Evolutionary conservation across 2,797 vertebrate genomes (phyloP).

Genomic region (Agapornis canus): DNA sequence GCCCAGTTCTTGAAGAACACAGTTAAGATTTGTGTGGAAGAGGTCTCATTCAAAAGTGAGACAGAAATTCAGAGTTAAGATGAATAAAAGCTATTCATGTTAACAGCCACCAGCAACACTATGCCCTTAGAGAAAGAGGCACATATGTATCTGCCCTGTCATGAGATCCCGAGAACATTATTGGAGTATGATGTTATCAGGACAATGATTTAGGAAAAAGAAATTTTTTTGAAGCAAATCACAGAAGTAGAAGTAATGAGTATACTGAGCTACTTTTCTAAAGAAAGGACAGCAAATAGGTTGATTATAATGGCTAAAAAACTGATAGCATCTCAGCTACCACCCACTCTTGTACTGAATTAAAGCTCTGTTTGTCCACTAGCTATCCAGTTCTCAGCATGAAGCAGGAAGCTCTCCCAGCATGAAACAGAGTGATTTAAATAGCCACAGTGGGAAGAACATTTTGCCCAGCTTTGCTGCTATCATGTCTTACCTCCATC

Average conservation of each 20-base stretch:
- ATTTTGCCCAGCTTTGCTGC: background rate
- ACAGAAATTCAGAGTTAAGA: background rate
- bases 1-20: background rate
- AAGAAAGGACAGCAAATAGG: background rate
- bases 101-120: background rate
- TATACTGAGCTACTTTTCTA: background rate
- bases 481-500: slow-evolving; percentile 80
- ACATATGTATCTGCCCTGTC: background rate
- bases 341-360: background rate
- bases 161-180: background rate
- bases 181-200: background rate
- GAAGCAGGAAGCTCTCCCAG: background rate
- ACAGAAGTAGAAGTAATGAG: background rate
- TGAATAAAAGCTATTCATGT: background rate
- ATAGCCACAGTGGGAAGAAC: background rate
- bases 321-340: background rate
- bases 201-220: background rate
- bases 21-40: background rate
- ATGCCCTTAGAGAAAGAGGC: background rate
- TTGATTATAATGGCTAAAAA: background rate
- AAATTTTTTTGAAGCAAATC: background rate
- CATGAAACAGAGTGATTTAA: background rate
- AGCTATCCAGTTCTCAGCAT: background rate
- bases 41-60: background rate
- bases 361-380: background rate